Evolutionary conservation across 2,888 invertebrate species (phyloP).

Genomic region (Xestia xanthographa): DNA sequence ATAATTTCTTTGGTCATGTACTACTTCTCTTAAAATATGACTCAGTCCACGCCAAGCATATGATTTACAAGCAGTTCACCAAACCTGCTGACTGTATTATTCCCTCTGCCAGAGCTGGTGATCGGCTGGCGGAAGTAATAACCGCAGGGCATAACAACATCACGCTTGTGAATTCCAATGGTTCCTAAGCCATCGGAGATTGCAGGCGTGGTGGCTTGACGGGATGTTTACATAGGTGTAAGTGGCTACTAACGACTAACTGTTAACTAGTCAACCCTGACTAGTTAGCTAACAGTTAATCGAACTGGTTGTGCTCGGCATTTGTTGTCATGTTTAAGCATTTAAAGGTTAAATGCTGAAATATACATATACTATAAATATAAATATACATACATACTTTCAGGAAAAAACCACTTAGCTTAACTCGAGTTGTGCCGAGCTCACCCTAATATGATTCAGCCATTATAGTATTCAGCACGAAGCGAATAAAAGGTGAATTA

Average conservation of each 20-base stretch:
- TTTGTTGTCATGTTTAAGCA: too few species aligned
- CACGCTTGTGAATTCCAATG: not conserved
- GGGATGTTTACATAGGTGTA: not conserved
- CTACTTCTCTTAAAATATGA: not conserved
- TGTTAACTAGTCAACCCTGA: too few species aligned
- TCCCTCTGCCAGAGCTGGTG: not conserved
- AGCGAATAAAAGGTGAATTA: not conserved
- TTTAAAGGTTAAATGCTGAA: too few species aligned
- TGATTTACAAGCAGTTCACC: not conserved
- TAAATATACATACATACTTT: too few species aligned
- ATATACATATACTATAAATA: too few species aligned
- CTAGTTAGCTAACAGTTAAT: too few species aligned
- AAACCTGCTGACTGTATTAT: not conserved
- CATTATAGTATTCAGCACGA: not conserved
- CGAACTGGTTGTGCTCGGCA: not conserved
- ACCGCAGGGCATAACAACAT: not conserved
- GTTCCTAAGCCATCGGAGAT: not conserved
- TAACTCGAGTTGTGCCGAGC: not conserved
- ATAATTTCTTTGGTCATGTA: not conserved
- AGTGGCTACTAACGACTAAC: too few species aligned
- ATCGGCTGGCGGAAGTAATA: not conserved
- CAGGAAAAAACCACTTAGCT: not conserved
- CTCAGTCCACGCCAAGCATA: not conserved
- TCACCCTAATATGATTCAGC: not conserved
- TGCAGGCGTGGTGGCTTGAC: too few species aligned